A percentile compares a stretch with the other conserved stretches of the same genome.
Conservation (phyloP, 2,888 invertebrate genomes). For the Mylabris sibirica region DNA sequence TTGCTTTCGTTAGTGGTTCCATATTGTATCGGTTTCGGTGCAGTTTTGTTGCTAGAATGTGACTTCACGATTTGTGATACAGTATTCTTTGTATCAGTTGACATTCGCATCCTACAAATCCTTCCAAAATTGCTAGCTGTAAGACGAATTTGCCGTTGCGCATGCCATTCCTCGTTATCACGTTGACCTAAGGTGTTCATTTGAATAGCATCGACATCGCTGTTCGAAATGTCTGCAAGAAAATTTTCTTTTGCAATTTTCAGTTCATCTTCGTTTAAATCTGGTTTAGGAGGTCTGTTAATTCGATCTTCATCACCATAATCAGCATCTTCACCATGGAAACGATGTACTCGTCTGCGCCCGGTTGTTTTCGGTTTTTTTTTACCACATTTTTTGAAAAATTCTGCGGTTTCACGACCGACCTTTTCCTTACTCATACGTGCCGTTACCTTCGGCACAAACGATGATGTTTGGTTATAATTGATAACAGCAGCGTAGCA, state of each 20-base stretch:
- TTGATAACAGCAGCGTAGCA: too few species aligned
- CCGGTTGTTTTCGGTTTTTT: background rate
- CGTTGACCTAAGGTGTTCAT: constrained; percentile 11
- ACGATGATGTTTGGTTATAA: too few species aligned
- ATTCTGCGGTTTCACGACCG: background rate
- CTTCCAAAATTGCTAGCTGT: constrained; percentile 30
- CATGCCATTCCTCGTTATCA: background rate
- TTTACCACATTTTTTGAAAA: background rate
- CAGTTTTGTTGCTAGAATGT: too few species aligned
- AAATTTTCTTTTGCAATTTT: constrained; percentile 15
- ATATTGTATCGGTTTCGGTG: too few species aligned
- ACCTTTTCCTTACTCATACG: background rate
- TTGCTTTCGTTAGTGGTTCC: too few species aligned
- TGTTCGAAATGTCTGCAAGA: too few species aligned
- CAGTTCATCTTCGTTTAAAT: constrained; percentile 19
- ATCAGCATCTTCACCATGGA: constrained; percentile 28
- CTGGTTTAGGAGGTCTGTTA: background rate
- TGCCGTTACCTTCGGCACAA: constrained; percentile 12
- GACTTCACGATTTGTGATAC: too few species aligned
- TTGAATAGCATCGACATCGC: background rate
- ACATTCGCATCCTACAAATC: constrained; percentile 22
- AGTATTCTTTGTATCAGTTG: background rate
- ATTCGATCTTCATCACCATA: constrained; percentile 4
- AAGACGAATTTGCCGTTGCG: too few species aligned
- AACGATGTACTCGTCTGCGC: background rate